Evolutionary conservation across 1,140 invertebrate species (phyloP), one percentile per base, ranked within the genome.

Genomic region (Sogatella furcifera): DNA sequence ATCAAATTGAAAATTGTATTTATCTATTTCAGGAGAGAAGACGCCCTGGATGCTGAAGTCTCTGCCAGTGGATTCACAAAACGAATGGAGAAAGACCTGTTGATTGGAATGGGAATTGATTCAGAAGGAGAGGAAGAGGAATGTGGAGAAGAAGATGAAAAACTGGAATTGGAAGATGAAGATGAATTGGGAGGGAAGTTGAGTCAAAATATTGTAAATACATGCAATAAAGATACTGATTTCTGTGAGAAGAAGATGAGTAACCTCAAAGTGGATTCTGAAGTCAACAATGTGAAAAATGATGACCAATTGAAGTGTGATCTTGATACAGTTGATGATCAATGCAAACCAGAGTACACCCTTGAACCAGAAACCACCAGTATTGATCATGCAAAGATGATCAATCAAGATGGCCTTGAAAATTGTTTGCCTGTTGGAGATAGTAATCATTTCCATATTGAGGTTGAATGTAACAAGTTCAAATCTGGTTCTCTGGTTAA

Each of bases 31-130:
- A 88, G 90, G 69, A 78, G 92, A 42, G 87, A 89, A 66, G 88
- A 89, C 71, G 81, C 81, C 66, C 72, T 98, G 42, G 95, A 98
- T 77, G 80, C 86, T 11, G 92, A 96, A 75, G 81, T 97, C 6
- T 83, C 83, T 60, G 95, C 94, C 59, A 96, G 94, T 71, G 91
- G 93, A 44, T 88, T 93, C 69, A 91, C 89, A 0, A 91, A 86
- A 74, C 81, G 89, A 69, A 85, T 96, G 77, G 86, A 89, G 38
- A 81, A 86, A 65, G 84, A 91, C 72, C 72, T 90, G 42, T 67
- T 85, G 22, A 64, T 74, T 55, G 77, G 79, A 69, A 72, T 78
- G 59, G 78, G 77, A 22, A 67, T 76, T 8, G 67, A 68, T 34
- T 76, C 76, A 34, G 77, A 75, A 52, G 71, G 74, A n/a, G 68